These are phyloP conservation scores for Rissa tridactyla DNA, from an alignment of 2,113 vertebrate genomes.

Conservation along the genomic window DNA sequence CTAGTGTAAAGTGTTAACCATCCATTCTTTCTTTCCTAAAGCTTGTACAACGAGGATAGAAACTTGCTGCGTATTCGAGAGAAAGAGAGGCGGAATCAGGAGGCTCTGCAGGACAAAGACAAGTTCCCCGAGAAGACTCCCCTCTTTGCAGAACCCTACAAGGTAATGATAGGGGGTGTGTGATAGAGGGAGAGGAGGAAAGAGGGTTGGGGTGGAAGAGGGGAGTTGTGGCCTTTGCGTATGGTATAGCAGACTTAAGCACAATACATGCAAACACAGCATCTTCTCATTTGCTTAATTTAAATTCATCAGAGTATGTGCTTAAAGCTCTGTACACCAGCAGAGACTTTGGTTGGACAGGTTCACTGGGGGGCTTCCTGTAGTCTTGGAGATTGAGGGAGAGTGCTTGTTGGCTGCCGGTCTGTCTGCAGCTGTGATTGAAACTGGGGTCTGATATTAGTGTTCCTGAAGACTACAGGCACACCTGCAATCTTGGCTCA, in stretches of 20 bases:
- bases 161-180: conserved; percentile 67
- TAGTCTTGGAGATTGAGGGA: neutral
- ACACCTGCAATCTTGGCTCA: neutral
- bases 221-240: neutral
- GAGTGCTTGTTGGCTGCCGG: neutral
- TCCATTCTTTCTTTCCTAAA: conserved; percentile 52
- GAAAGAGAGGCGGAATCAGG: conserved; percentile 87
- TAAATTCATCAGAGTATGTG: neutral
- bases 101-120: conserved; percentile 82
- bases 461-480: neutral
- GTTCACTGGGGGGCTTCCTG: neutral
- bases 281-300: neutral
- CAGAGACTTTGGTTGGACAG: neutral
- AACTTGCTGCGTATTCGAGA: conserved; percentile 90
- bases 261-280: neutral
- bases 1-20: neutral
- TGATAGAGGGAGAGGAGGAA: neutral
- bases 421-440: neutral
- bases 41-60: conserved; percentile 87
- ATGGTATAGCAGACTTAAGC: neutral
- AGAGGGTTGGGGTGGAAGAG: neutral
- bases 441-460: neutral
- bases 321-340: neutral
- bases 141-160: conserved; percentile 92
- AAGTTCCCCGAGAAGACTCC: conserved; percentile 76